Evolutionary conservation across 2,113 vertebrate species (phyloP), one percentile per base, ranked within the genome.

Genomic region (Epinephelus cyanopodus): DNA sequence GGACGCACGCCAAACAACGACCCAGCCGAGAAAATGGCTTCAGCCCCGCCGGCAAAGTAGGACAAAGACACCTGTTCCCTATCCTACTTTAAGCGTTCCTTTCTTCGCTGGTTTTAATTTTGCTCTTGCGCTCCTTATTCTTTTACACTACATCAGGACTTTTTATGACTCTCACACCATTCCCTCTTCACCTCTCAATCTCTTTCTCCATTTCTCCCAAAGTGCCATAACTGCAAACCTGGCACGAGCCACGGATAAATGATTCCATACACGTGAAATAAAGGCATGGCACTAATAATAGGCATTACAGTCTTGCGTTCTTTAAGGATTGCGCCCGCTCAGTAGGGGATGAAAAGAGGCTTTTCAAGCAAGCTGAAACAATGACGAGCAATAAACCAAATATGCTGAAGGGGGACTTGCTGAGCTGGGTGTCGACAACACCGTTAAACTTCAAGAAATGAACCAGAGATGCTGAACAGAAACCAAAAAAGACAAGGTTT

Each of bases 1-100:
- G 84, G 90, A 86, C 61, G 33, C 74, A 73, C 6, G 81, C 71
- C 84, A 87, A 84, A 69, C 78, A 71, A 45, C 45, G 61, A 87
- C 83, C 76, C 57, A 66, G 70, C 57, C 12, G 53, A 90, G 88
- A 92, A 92, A 92, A 88, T 75, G 48, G 85, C 83, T 90, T 85
- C n/a, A 79, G 82, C 81, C 61, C 78, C 56, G 15, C 52, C 11
- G 19, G 65, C 79, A 82, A 92, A 92, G 83, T 92, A 87, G 90
- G 93, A 93, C 90, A 90, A 93, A 93, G 92, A 87, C 94, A 95
- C 94, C 94, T 95, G 94, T 95, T 96, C 92, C 77, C 84, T 86
- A 87, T 84, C 67, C 39, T 62, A 71, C 86, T 86, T 83, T 79
- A 72, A 76, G 56, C 23, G 15, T 33, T 87, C 82, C 84, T 85